Percentiles rank a stretch among this genome's conserved stretches.
phyloP scores from a whole-genome alignment of 1,140 invertebrate species.

The Euura saliciscinereae region DNA sequence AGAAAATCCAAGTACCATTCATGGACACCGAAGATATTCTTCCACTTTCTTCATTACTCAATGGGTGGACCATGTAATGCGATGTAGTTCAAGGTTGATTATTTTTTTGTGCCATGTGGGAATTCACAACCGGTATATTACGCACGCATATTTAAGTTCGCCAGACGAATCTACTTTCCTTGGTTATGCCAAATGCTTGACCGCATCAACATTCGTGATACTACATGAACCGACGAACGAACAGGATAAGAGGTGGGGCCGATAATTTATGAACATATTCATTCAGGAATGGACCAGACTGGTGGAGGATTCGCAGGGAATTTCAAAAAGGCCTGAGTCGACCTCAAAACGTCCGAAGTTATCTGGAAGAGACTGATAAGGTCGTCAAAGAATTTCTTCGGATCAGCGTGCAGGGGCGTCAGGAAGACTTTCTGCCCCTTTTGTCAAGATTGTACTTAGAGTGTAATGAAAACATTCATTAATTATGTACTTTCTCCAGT shows the following conservation, averaged over 20 bases:
- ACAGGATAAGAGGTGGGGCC: no score
- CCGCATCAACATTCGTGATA: no score
- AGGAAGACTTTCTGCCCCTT: constrained; percentile 71
- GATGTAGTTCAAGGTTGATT: not conserved
- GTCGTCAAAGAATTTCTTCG: constrained; percentile 72
- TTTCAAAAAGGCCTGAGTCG: constrained; percentile 82
- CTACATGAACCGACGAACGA: no score
- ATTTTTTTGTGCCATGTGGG: constrained; percentile 23
- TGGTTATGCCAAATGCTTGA: no score
- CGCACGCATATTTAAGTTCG: no score
- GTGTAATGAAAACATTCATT: constrained; percentile 62
- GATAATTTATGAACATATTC: no score
- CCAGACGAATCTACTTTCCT: no score
- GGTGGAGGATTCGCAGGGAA: constrained; percentile 78
- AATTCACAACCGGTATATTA: no score
- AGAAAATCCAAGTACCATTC: no score
- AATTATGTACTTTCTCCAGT: constrained; percentile 21
- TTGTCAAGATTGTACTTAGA: constrained; percentile 80
- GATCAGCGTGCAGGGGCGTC: constrained; percentile 43
- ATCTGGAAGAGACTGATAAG: constrained; percentile 67
- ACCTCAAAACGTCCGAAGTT: constrained; percentile 70
- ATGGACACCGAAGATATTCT: no score
- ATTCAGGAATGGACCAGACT: constrained; percentile 82
- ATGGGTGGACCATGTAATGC: no score
- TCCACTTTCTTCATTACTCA: no score